Evolutionary conservation across 2,888 invertebrate genomes (phyloP).

Genomic region (Amphipoea oculea): DNA sequence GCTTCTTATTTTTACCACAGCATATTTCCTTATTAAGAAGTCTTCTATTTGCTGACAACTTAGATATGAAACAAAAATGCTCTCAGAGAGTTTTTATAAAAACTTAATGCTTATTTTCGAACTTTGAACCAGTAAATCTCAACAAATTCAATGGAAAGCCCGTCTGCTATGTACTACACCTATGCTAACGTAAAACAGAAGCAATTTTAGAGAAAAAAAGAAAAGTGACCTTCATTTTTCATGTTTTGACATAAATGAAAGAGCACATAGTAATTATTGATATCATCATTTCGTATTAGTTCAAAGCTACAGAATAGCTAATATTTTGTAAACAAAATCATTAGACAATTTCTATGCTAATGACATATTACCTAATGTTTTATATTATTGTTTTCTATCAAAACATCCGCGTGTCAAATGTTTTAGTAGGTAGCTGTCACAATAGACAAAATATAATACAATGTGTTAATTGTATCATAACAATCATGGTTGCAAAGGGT

Average conservation of each 20-base stretch:
- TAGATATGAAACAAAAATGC: neutral
- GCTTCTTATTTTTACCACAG: too few relatives aligned
- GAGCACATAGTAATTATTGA: neutral
- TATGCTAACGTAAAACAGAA: neutral
- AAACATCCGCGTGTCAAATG: conserved; percentile 20
- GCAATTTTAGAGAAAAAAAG: neutral
- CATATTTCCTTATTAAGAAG: too few relatives aligned
- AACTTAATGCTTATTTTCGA: neutral
- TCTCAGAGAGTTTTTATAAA: neutral
- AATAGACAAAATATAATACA: conserved; percentile 7
- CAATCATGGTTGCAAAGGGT: neutral
- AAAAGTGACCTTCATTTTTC: neutral
- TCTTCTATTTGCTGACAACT: neutral
- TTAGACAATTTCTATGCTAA: neutral
- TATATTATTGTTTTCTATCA: conserved; percentile 6
- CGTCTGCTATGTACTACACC: too few relatives aligned
- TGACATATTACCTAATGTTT: conserved; percentile 4
- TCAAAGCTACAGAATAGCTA: neutral
- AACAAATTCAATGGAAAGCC: neutral
- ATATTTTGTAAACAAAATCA: conserved; percentile 12
- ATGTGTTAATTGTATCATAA: conserved; percentile 8
- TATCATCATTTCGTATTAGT: neutral
- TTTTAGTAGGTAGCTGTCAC: conserved; percentile 23
- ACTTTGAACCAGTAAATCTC: neutral
- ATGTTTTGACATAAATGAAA: neutral